These are phyloP conservation scores for Diadegma fenestrale DNA, from an alignment of 2,888 invertebrate genomes.

Conservation along the genomic window DNA sequence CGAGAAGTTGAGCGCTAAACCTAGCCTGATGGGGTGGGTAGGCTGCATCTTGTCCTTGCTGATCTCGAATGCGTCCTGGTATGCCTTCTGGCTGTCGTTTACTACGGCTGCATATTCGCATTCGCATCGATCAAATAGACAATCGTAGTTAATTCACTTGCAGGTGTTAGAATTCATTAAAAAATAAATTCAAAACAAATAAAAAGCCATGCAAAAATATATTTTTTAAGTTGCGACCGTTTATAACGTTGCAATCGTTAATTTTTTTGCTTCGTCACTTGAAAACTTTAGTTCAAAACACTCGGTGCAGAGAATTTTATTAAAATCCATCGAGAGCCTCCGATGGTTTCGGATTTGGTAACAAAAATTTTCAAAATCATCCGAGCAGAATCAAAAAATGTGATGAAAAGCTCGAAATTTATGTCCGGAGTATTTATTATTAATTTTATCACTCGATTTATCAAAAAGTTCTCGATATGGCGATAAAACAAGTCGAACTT, in stretches of 20 bases:
- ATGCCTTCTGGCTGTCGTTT: constrained; percentile 98
- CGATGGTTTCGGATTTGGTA: neutral
- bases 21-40: constrained; percentile 99
- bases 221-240: neutral
- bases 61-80: constrained; percentile 98
- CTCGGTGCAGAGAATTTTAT: neutral
- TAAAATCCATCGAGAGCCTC: neutral
- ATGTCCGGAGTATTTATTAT: neutral
- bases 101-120: constrained; percentile 90
- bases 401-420: neutral
- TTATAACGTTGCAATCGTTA: neutral
- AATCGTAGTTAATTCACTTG: constrained; percentile 57
- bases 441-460: neutral
- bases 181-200: constrained; percentile 10
- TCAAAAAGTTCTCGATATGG: neutral
- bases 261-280: neutral
- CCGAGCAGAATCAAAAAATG: neutral
- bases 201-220: constrained; percentile 20
- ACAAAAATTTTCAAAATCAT: neutral
- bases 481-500: neutral
- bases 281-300: constrained; percentile 1
- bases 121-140: constrained; percentile 41
- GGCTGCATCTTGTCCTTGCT: constrained; percentile 99
- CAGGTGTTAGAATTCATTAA: constrained; percentile 22
- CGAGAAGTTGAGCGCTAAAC: constrained; percentile 95